Base-by-base conservation (phyloP, 2,113 vertebrate species). In the Lamprotornis superbus region DNA sequence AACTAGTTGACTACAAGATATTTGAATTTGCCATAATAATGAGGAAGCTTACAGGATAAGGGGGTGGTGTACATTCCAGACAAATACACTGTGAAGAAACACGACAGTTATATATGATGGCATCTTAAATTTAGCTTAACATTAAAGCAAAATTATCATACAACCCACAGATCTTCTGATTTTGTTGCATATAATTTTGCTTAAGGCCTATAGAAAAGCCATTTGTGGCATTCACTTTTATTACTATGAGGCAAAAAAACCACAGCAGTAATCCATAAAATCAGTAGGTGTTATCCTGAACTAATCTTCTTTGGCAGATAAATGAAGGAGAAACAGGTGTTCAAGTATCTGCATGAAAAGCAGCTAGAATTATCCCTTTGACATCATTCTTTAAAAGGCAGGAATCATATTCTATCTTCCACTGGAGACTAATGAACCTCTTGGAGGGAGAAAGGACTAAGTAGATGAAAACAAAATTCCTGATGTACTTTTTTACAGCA, bases 281-380 rank as follows among this genome's bases (percentile, higher is more conserved):
- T 39, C 73, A 85, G 87, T 49, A 81, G 80, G 84, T 93, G 94
- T 50, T 96, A 81, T 25, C 77, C 64, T 81, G 85, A 96, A 87
- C 84, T 83, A 56, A 78, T 81, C 81, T 63, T 55, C 76, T 96
- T 65, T 74, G 61, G 53, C 71, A 93, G 73, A 68, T 59, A 93
- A 74, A 83, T 93, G 89, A 82, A 94, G 85, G 61, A 96, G 80
- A 86, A 96, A 92, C 56, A 94, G 89, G 87, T 76, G 71, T 94
- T 97, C 67, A 85, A 93, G 57, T 81, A 61, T 53, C 35, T 93
- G 64, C 37, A 27, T 44, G 70, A 87, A 61, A 57, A 89, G 87
- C 53, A 69, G 63, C n/a, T 93, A 47, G 88, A 94, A 96, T 95
- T 80, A 87, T 49, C 63, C 63, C 84, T 76, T 87, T 87, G 85